A percentile compares a stretch with the other conserved stretches of the same genome.
Conservation (phyloP, 2,888 invertebrate species). For the Ashinkailepas kermadecensis region DNA sequence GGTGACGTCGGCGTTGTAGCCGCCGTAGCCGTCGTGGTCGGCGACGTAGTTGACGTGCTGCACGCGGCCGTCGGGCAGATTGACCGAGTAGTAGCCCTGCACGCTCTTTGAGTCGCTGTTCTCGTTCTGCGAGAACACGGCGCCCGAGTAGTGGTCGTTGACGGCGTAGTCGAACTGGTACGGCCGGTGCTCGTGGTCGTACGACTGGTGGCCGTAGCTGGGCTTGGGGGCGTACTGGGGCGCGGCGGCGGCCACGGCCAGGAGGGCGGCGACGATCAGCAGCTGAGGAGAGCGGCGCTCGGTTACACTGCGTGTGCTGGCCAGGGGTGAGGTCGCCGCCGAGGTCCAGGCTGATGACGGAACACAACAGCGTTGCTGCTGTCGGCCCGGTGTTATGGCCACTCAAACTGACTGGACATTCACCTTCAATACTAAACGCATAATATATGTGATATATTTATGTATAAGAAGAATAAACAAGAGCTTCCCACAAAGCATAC, state of each 20-base stretch:
- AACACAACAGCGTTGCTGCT: no score
- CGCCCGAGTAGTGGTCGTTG: constrained; percentile 28
- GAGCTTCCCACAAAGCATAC: no score
- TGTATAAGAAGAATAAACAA: no score
- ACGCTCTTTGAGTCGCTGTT: constrained; percentile 28
- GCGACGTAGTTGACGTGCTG: constrained; percentile 31
- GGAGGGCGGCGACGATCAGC: no score
- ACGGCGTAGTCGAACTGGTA: constrained; percentile 30
- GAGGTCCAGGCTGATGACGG: no score
- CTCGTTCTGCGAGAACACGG: constrained; percentile 27
- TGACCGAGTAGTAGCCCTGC: constrained; percentile 30
- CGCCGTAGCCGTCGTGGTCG: constrained; percentile 27
- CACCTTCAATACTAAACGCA: no score
- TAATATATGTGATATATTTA: no score
- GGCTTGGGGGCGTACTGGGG: not conserved
- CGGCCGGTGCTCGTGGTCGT: constrained; percentile 7
- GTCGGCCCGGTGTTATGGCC: no score
- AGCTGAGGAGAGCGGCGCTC: no score
- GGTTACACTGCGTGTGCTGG: no score
- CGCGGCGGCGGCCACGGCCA: no score
- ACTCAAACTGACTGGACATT: no score
- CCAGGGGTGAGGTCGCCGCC: not conserved
- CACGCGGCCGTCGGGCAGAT: constrained; percentile 32
- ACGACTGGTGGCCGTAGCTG: not conserved
- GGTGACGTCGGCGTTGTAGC: constrained; percentile 29